phyloP scores from a whole-genome alignment of 2,888 invertebrate genomes.

The Cremastinae sp. region DNA sequence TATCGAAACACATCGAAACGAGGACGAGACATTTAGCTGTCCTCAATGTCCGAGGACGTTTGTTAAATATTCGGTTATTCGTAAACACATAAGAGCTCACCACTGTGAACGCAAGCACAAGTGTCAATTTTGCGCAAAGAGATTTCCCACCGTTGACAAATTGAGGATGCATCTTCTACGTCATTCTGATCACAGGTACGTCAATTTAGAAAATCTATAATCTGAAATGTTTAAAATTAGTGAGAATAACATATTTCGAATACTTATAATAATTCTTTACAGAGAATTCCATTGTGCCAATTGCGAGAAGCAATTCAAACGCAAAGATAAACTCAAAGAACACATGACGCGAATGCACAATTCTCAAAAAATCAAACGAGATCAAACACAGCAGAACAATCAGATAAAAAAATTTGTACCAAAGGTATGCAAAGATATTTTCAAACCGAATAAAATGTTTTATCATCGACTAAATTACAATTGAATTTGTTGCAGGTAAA shows the following conservation, averaged over 20 bases:
- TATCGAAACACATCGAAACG: conserved; percentile 83
- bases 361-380: conserved; percentile 75
- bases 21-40: conserved; percentile 86
- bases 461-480: background rate
- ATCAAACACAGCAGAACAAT: conserved; percentile 66
- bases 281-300: conserved; percentile 88
- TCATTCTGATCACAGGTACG: conserved; percentile 79
- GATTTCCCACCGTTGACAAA: conserved; percentile 87
- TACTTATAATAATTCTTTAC: conserved; percentile 69
- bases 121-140: conserved; percentile 86
- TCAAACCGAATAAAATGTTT: background rate
- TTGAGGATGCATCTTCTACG: conserved; percentile 86
- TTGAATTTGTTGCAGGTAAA: conserved; percentile 68
- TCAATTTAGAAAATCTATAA: background rate
- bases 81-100: conserved; percentile 88
- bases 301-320: conserved; percentile 89
- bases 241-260: too few relatives aligned
- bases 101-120: conserved; percentile 86
- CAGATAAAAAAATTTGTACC: conserved; percentile 82
- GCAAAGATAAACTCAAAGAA: conserved; percentile 88
- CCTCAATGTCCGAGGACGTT: conserved; percentile 85
- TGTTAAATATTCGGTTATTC: conserved; percentile 85
- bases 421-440: conserved; percentile 77
- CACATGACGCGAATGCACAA: conserved; percentile 87
- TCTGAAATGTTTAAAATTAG: conserved; percentile 5